These are phyloP conservation scores for Magallana angulata DNA, from an alignment of 1,140 invertebrate species.

Conservation along the genomic window DNA sequence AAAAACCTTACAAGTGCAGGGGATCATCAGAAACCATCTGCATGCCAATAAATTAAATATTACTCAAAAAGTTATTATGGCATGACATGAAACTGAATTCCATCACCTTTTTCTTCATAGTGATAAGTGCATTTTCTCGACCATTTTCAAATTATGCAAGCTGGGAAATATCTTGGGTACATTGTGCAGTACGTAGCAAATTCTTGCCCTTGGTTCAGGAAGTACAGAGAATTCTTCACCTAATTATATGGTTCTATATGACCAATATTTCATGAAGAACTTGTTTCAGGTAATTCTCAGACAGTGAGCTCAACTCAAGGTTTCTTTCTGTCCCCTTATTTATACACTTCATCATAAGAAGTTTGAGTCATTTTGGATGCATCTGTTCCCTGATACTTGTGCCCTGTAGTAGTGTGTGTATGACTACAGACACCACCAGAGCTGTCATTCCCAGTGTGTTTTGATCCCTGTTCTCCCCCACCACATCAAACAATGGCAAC, in stretches of 20 bases:
- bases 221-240: background rate
- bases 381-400: background rate
- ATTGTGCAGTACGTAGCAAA: background rate
- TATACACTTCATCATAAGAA: background rate
- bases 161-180: constrained; percentile 5
- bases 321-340: background rate
- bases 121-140: background rate
- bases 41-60: background rate
- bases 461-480: constrained; percentile 6
- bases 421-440: background rate
- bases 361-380: background rate
- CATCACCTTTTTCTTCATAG: background rate
- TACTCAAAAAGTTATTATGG: background rate
- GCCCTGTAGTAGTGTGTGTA: background rate
- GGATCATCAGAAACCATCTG: background rate
- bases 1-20: background rate
- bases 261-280: no score
- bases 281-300: background rate
- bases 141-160: background rate
- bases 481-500: constrained; percentile 30
- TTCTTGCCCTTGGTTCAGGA: background rate
- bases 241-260: no score
- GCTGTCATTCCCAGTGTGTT: constrained; percentile 21
- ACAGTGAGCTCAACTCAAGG: background rate
- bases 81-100: background rate